phyloP scores from a whole-genome alignment of 2,797 vertebrate genomes.

The Pteronotus mesoamericanus region DNA sequence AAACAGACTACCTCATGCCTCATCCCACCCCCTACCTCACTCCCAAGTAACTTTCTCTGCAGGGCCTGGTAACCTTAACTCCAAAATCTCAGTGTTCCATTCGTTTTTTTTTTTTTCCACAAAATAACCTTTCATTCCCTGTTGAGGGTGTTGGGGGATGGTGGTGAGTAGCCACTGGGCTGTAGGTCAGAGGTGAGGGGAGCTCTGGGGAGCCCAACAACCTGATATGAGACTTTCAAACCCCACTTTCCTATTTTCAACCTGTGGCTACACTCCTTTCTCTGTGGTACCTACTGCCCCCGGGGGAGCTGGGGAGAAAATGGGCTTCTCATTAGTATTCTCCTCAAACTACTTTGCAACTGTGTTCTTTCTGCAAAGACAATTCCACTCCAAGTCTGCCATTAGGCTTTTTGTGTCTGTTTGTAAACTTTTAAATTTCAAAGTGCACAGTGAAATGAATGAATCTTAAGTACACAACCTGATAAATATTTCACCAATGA shows the following conservation, averaged over 20 bases:
- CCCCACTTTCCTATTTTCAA: background rate
- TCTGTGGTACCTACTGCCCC: background rate
- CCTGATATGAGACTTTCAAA: background rate
- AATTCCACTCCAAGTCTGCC: background rate
- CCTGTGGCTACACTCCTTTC: background rate
- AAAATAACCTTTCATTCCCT: background rate
- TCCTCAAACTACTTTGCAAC: background rate
- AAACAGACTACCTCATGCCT: background rate
- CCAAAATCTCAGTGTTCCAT: background rate
- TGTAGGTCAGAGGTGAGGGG: background rate
- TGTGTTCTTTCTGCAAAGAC: background rate
- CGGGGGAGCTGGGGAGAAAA: background rate
- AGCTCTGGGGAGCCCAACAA: too few species aligned
- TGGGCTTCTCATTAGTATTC: background rate
- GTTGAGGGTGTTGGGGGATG: too few species aligned
- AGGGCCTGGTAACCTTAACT: background rate
- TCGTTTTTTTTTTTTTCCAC: background rate
- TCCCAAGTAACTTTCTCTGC: background rate
- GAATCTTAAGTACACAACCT: background rate
- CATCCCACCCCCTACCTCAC: background rate
- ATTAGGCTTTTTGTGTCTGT: background rate
- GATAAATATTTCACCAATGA: conserved; percentile 40
- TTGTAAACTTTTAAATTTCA: conserved; percentile 32
- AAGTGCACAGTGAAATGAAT: conserved; percentile 12
- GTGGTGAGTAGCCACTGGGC: background rate